These are phyloP conservation scores for Rhamphomyia laevipes DNA, from an alignment of 2,888 invertebrate species.

Conservation along the genomic window DNA sequence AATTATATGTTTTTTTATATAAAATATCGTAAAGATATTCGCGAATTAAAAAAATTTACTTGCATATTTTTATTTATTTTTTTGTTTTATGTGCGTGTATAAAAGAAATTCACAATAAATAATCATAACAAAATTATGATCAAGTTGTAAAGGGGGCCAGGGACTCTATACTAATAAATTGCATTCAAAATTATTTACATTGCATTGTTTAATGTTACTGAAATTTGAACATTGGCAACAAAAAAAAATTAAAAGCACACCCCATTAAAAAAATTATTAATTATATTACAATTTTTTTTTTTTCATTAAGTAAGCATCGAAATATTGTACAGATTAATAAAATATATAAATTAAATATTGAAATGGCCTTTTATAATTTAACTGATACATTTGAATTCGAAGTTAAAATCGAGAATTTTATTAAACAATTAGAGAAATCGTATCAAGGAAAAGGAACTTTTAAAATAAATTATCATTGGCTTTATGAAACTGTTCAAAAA, in stretches of 20 bases:
- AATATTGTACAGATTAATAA: background rate
- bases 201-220: too few species aligned
- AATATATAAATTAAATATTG: background rate
- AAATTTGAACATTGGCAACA: too few species aligned
- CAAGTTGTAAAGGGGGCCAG: background rate
- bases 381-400: too few species aligned
- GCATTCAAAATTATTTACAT: background rate
- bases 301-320: background rate
- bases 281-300: background rate
- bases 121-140: background rate
- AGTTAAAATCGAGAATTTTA: too few species aligned
- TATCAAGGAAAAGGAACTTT: background rate
- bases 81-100: background rate
- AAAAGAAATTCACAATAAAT: background rate
- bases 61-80: background rate
- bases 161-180: background rate
- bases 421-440: too few species aligned
- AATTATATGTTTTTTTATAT: background rate
- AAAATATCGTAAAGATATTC: background rate
- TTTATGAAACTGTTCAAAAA: conserved; percentile 3
- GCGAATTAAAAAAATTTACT: background rate
- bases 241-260: too few species aligned
- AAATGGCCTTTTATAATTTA: too few species aligned
- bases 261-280: background rate
- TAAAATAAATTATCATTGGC: background rate